Evolutionary conservation across 2,888 invertebrate species (phyloP), one percentile per base, ranked within the genome.

Genomic region (Sinhomidia bicolor): DNA sequence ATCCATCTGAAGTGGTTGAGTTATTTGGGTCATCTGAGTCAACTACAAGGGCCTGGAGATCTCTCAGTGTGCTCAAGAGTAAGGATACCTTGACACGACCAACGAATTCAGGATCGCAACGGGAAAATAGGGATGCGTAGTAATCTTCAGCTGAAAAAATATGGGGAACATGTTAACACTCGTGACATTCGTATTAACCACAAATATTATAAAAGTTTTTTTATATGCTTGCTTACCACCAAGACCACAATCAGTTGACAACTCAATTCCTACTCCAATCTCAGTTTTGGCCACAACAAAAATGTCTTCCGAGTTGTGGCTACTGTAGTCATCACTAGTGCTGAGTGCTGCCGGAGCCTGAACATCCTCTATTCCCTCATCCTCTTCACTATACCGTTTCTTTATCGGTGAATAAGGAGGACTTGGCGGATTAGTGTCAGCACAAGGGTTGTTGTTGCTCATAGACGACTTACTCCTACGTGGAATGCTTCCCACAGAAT

Each of bases 81-180:
- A n/a, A 10, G 12, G 88, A 88, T 17, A 84, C 79, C 29, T 84
- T 83, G 17, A 79, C 88, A 0, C 4, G 51, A 0, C 88, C 88
- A 12, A 32, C 29, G 2, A 41, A 17, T 17, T 65, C 36, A 9
- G 68, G 78, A 79, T 88, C 84, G 32, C 83, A 83, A 0, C 83
- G 41, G 1, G 84, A 17, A 29, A 88, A 88, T 26, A 88, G 29
- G 20, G 84, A 84, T 0, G 84, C 65, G 32, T 65, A 88, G 68
- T 84, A 88, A 41, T 76, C 76, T 47, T 88, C 88, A 20, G 83
- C 88, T 87, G 54, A 12, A 68, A 36, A 60, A 32, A 62, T 12
- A 26, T 9, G 74, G 6, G 7, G n/a, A 68, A 41, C 17, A 17
- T 26, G n/a, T n/a, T n/a, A n/a, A n/a, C n/a, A n/a, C n/a, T n/a